Percentiles rank a stretch among this genome's conserved stretches.
These are phyloP conservation scores for Stomorhina lunata DNA, from an alignment of 2,888 invertebrate genomes.

Conservation along the genomic window DNA sequence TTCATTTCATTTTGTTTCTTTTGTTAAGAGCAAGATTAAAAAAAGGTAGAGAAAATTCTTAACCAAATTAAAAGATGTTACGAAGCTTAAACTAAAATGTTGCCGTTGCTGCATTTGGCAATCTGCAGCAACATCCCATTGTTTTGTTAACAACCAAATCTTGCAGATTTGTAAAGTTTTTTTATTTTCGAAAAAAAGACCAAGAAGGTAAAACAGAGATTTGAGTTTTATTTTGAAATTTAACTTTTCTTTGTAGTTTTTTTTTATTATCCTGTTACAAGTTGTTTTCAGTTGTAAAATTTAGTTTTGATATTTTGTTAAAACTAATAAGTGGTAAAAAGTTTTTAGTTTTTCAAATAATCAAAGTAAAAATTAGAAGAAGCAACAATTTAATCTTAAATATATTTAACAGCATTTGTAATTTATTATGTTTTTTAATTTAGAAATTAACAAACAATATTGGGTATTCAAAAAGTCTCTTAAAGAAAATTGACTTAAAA, in stretches of 20 bases:
- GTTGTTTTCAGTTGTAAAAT: constrained; percentile 26
- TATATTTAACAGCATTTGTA: too few species aligned
- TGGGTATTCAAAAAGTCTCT: too few species aligned
- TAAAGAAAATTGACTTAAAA: not conserved
- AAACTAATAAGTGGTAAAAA: not conserved
- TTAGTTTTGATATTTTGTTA: not conserved
- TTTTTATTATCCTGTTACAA: constrained; percentile 5
- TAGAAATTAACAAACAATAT: too few species aligned
- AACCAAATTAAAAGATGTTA: constrained; percentile 5
- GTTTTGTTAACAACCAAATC: not conserved
- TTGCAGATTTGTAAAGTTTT: constrained; percentile 8
- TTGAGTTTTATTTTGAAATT: constrained; percentile 11
- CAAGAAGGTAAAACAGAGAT: not conserved
- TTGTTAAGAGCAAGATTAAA: constrained; percentile 6
- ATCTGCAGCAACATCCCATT: constrained; percentile 5
- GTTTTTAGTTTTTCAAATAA: not conserved
- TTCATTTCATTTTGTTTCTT: constrained; percentile 8
- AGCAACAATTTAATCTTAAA: too few species aligned
- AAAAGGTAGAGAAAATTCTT: not conserved
- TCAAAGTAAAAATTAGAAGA: not conserved
- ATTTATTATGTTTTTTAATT: too few species aligned
- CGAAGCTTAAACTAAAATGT: not conserved
- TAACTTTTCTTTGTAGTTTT: constrained; percentile 17
- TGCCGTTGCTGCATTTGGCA: not conserved
- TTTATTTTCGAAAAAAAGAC: not conserved